A percentile compares a stretch with the other conserved stretches of the same genome.
phyloP scores from a whole-genome alignment of 2,113 vertebrate genomes.

The Pungitius pungitius region DNA sequence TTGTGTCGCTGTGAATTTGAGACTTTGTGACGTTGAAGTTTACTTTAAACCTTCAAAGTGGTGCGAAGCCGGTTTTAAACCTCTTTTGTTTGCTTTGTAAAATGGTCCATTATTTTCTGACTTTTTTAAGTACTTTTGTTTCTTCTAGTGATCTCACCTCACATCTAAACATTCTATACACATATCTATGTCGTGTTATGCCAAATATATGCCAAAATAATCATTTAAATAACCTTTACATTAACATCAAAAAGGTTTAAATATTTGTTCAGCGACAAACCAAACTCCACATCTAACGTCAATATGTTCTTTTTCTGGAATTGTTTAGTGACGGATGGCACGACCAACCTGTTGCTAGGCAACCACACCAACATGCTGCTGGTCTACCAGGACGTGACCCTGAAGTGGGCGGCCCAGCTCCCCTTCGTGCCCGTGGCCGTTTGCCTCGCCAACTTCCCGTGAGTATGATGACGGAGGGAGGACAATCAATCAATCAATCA shows the following conservation, averaged over 20 bases:
- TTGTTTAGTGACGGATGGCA: slow-evolving; percentile 88
- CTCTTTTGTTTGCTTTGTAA: not conserved
- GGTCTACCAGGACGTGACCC: slow-evolving; percentile 91
- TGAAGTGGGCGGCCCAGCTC: slow-evolving; percentile 95
- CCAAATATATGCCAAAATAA: too few relatives aligned
- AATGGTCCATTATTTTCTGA: slow-evolving; percentile 4
- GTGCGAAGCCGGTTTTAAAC: not conserved
- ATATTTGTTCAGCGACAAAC: too few relatives aligned
- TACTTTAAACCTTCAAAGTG: not conserved
- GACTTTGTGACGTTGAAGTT: too few relatives aligned
- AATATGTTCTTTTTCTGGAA: not conserved
- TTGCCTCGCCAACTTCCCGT: slow-evolving; percentile 89
- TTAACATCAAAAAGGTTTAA: too few relatives aligned
- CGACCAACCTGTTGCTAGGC: slow-evolving; percentile 88
- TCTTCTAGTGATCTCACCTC: not conserved
- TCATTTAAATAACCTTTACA: too few relatives aligned
- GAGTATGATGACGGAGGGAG: too few relatives aligned
- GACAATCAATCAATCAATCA: too few relatives aligned
- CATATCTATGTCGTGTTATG: too few relatives aligned
- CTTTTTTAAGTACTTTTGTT: not conserved
- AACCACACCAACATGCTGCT: slow-evolving; percentile 92
- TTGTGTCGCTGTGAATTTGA: slow-evolving; percentile 8
- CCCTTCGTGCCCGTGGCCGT: slow-evolving; percentile 87
- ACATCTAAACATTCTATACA: too few relatives aligned
- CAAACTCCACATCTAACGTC: too few relatives aligned